Evolutionary conservation across 2,113 vertebrate genomes (phyloP).

Genomic region (Chloropsis hardwickii): DNA sequence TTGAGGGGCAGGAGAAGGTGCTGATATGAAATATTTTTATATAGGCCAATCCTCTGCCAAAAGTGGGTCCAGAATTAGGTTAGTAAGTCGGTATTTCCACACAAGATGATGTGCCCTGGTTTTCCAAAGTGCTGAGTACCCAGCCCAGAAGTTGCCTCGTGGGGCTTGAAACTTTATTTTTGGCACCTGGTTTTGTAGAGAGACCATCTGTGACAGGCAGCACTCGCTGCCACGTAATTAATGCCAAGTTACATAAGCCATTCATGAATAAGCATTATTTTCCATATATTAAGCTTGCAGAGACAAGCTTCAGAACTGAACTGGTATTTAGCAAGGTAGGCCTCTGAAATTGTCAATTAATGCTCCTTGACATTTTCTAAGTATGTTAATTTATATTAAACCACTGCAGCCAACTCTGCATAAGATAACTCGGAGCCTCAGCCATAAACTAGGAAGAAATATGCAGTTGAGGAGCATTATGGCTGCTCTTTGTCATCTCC

Average conservation of each 20-base stretch:
- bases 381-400: conserved; percentile 25
- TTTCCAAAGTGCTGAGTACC: neutral
- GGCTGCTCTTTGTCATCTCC: conserved; percentile 2
- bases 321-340: neutral
- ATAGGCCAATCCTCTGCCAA: neutral
- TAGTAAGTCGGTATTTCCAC: conserved; percentile 6
- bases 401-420: conserved; percentile 9
- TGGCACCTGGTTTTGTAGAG: neutral
- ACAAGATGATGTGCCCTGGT: neutral
- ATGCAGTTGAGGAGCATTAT: neutral
- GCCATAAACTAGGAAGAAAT: conserved; percentile 5
- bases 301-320: neutral
- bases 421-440: neutral
- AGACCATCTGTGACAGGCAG: neutral
- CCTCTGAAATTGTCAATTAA: conserved; percentile 45
- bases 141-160: neutral
- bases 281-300: conserved; percentile 16
- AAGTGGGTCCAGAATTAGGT: conserved; percentile 39
- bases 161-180: conserved; percentile 18
- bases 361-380: conserved; percentile 53
- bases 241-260: conserved; percentile 18
- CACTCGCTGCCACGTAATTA: neutral
- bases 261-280: conserved; percentile 42
- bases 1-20: neutral
- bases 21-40: neutral